phyloP scores from a whole-genome alignment of 2,113 vertebrate genomes.

The Boulengeromyrus knoepffleri region DNA sequence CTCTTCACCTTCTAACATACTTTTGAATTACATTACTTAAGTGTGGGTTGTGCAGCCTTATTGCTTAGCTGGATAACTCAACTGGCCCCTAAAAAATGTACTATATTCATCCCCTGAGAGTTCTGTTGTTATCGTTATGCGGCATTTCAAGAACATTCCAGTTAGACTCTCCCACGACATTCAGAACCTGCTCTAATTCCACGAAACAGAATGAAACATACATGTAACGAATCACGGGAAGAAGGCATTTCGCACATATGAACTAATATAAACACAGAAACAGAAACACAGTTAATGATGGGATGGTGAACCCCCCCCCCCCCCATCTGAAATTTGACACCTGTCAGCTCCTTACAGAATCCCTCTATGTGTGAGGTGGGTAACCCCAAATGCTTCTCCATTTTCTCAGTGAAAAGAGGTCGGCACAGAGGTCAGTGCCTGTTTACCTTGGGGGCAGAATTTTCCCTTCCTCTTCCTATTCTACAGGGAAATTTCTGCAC shows the following conservation, averaged over 20 bases:
- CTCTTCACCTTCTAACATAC: background rate
- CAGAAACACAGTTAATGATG: background rate
- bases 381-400: constrained; percentile 39
- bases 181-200: constrained; percentile 21
- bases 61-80: background rate
- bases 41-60: background rate
- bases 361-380: constrained; percentile 18
- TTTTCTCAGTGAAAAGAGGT: constrained; percentile 37
- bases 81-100: background rate
- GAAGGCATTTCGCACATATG: background rate
- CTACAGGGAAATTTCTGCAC: background rate
- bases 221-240: background rate
- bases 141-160: constrained; percentile 43
- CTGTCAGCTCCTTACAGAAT: constrained; percentile 22
- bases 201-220: background rate
- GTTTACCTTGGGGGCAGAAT: background rate
- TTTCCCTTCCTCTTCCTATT: background rate
- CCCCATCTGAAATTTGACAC: constrained; percentile 23
- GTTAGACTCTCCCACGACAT: constrained; percentile 23
- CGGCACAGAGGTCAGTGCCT: constrained; percentile 20
- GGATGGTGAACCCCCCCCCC: background rate
- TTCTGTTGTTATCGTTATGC: constrained; percentile 44
- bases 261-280: background rate
- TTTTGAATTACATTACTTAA: background rate
- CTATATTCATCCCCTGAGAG: constrained; percentile 20